Base-by-base conservation (phyloP, 2,113 vertebrate genomes). In the Argyrosomus japonicus region DNA sequence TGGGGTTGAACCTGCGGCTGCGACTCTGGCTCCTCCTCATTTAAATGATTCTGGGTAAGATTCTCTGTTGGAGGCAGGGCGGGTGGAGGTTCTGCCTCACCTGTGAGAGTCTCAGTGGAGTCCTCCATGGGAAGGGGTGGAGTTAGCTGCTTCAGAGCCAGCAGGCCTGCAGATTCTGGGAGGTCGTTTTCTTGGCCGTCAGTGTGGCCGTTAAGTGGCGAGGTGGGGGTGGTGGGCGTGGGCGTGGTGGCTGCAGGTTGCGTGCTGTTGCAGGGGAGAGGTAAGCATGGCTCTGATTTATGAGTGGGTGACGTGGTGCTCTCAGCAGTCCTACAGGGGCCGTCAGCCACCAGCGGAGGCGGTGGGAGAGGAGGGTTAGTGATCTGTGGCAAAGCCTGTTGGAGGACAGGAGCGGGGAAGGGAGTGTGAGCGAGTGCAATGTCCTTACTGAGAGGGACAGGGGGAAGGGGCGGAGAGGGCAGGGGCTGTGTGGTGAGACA, bases 101-200 rank as follows among this genome's bases (percentile, higher is more conserved):
- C 95, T 23, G 91, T 95, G 19, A 95, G 89, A 1, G 95, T 95
- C 88, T 96, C 95, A 0, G 94, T 95, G 57, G 95, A 96, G 79
- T 94, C 92, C 76, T 95, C 93, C 93, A 95, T 80, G 25, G 88
- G 90, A 29, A 83, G 65, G 27, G 77, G 77, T 0, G 89, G 71
- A 11, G 47, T 57, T 7, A 80, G 85, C 60, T 77, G 84, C 60
- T 93, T 88, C 27, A 89, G 53, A 78, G 77, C 82, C 74, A 89
- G 84, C 77, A 91, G 89, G 67, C 69, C 87, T 18, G 25, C 73
- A 45, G 85, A 61, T 15, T 64, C 76, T 17, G 83, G 70, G 48
- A 82, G 71, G 58, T 60, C 17, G 0, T 84, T 63, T 8, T 6
- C 25, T 13, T 58, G 78, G 25, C 64, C 18, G 11, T 81, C 87